Base-by-base conservation (phyloP, 1,140 invertebrate species). In the Nephotettix cincticeps region DNA sequence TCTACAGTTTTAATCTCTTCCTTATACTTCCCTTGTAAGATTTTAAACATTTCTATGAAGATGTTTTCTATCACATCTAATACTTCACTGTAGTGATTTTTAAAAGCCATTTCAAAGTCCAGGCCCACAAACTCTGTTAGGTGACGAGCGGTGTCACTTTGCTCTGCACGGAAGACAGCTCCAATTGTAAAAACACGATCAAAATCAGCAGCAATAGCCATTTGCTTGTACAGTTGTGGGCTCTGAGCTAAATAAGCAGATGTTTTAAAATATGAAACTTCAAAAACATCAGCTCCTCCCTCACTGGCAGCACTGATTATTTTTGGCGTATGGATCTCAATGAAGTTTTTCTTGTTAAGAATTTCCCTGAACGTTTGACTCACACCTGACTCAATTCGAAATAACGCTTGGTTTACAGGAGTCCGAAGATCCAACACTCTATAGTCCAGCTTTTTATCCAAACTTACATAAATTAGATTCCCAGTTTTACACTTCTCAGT, bases 171-270 rank as follows among this genome's bases (percentile, higher is more conserved):
- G 80, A 99, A 99, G 64, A 99, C 97, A 84, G 90, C 86, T 66
- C 93, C 93, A 75, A 94, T 84, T 0, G 93, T 93, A 78, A 86
- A 94, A 25, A 97, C 95, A 85, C 91, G 94, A 69, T 98, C 96
- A 81, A 99, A 99, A 83, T 99, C 98, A 30, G 93, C 93, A 43
- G 96, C 95, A 75, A 99, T 98, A 0, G 97, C 96, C 97, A 99
- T 99, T 87, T 99, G 98, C 81, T 99, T 99, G 82, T 99, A 99
- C 0, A 99, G 85, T 82, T 99, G 98, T 0, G 98, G 98, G 74
- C 96, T 98, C 84, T 99, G 98, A 3, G 98, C 98, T 68, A 99
- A 85, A 81, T 97, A 99, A 4, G 97, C 98, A 14, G 90, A 93
- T 11, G 88, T 87, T 86, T 99, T 99, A 82, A 99, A 99, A 82